These are phyloP conservation scores for Tragelaphus oryx DNA, from an alignment of 2,797 vertebrate genomes.

Conservation along the genomic window DNA sequence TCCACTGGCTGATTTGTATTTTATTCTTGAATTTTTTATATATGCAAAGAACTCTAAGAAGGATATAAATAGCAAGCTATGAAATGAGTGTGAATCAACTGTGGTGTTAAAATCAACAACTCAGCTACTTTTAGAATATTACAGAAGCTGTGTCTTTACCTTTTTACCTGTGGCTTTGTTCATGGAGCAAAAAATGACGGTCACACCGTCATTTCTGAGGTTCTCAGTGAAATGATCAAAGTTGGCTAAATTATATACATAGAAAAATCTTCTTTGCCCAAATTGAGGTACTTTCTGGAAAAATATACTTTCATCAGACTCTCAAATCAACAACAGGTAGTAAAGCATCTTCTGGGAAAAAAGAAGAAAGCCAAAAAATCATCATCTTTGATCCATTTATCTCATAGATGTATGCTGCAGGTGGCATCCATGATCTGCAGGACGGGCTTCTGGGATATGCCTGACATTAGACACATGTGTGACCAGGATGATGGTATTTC, in stretches of 20 bases:
- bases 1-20: not conserved
- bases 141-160: not conserved
- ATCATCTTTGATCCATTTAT: not conserved
- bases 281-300: not conserved
- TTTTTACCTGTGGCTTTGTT: not conserved
- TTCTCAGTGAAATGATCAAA: not conserved
- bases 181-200: not conserved
- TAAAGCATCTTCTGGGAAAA: not conserved
- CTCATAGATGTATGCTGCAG: not conserved
- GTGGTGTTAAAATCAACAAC: not conserved
- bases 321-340: not conserved
- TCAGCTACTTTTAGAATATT: not conserved
- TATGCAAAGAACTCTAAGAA: not conserved
- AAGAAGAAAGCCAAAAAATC: not conserved
- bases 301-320: constrained; percentile 29
- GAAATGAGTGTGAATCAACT: not conserved
- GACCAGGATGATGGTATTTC: not conserved
- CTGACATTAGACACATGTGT: not conserved
- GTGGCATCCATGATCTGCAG: not conserved
- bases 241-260: not conserved
- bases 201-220: not conserved
- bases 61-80: not conserved
- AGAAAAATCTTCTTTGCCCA: not conserved
- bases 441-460: not conserved
- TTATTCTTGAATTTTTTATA: constrained; percentile 28